Base-by-base conservation (phyloP, 2,113 vertebrate species). In the Nesogale talazaci region DNA sequence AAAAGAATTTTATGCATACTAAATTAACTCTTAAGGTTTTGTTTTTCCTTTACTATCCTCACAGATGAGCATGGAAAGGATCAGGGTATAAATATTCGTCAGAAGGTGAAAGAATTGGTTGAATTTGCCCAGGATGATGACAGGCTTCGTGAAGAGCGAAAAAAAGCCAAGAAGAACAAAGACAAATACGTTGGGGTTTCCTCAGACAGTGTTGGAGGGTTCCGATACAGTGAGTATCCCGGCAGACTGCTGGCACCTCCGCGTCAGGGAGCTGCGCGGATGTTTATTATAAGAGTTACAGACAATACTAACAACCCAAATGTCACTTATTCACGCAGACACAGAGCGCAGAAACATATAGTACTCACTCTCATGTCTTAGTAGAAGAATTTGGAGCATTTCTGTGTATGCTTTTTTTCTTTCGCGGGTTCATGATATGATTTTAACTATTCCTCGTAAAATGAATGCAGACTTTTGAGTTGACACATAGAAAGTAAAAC, bases 51-150 rank as follows among this genome's bases (percentile, higher is more conserved):
- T 87, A 40, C 65, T 11, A 36, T 88, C 10, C 82, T 19, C 61
- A 27, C 97, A 99, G 99, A 98, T 97, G 99, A 99, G 83, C 99
- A 99, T 94, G 99, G 99, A 61, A 99, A 99, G 95, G 99, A 99
- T 97, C 99, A 99, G 97, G 99, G 99, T 89, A 98, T 99, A 97
- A 99, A 99, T 95, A 99, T 99, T 92, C 99, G 99, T 85, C 99
- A 99, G 97, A 99, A 99, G 94, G 99, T 99, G 89, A 99, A 99
- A 97, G 99, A 99, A 96, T 94, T 99, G 98, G 98, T 99, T 86
- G 99, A 99, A 34, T 99, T 99, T 96, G 98, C 99, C 86, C 99
- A 99, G 94, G 99, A 99, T n/a, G 99, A 99, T 9, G 99, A 99
- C 72, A 96, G 99, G 72, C 98, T 99, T 20, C 98, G 99, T 87